A percentile compares a stretch with the other conserved stretches of the same genome.
These are phyloP conservation scores for Xiphophorus hellerii DNA, from an alignment of 2,113 vertebrate genomes.

Conservation along the genomic window DNA sequence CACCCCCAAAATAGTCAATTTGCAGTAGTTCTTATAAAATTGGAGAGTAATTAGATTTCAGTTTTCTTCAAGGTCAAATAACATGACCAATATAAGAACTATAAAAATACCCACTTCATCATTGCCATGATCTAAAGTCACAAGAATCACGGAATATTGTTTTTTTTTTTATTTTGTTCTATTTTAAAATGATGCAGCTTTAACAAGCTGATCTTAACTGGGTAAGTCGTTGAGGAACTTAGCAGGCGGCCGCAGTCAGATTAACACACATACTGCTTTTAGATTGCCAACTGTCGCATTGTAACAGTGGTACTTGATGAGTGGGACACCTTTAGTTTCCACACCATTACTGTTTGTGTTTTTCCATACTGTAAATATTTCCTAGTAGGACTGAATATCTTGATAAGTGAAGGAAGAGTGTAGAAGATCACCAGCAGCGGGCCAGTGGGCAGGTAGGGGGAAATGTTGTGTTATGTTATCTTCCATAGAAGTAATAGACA, in stretches of 20 bases:
- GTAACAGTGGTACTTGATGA: background rate
- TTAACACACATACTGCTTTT: background rate
- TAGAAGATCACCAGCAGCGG: background rate
- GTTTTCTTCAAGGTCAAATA: too few relatives aligned
- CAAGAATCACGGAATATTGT: too few relatives aligned
- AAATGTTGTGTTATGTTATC: too few relatives aligned
- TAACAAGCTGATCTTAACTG: background rate
- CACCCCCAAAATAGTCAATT: too few relatives aligned
- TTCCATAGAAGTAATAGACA: too few relatives aligned
- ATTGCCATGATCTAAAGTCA: too few relatives aligned
- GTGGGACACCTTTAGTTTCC: background rate
- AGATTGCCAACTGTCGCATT: background rate
- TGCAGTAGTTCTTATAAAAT: too few relatives aligned
- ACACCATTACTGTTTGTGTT: background rate
- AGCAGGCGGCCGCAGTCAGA: background rate
- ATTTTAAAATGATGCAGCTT: too few relatives aligned
- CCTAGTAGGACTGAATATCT: background rate
- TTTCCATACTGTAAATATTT: background rate
- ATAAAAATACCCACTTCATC: too few relatives aligned
- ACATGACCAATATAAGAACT: too few relatives aligned
- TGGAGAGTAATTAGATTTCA: too few relatives aligned
- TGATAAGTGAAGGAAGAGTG: background rate
- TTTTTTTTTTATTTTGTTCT: too few relatives aligned
- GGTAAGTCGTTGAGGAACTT: background rate
- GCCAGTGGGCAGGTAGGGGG: background rate